Evolutionary conservation across 1,140 invertebrate genomes (phyloP).

Genomic region (Manduca sexta): DNA sequence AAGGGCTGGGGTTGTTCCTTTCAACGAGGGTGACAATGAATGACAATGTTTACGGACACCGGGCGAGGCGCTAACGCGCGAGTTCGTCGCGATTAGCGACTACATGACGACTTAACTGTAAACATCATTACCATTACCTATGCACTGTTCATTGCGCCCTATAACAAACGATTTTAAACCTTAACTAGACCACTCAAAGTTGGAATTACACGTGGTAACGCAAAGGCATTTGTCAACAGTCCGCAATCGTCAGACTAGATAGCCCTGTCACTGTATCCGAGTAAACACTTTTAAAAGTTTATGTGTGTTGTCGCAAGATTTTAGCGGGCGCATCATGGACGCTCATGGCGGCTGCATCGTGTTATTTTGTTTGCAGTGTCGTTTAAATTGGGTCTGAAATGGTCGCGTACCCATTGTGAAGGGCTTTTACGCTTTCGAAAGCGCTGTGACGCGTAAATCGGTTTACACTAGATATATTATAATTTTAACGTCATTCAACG

Average conservation of each 20-base stretch:
- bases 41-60: slow-evolving; percentile 64
- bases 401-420: slow-evolving; percentile 39
- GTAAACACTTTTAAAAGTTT: slow-evolving; percentile 70
- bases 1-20: slow-evolving; percentile 31
- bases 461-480: slow-evolving; percentile 11
- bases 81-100: slow-evolving; percentile 60
- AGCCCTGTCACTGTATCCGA: slow-evolving; percentile 51
- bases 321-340: slow-evolving; percentile 60
- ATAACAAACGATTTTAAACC: slow-evolving; percentile 2
- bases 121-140: slow-evolving; percentile 65
- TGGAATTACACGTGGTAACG: too few relatives aligned
- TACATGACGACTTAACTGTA: slow-evolving; percentile 67
- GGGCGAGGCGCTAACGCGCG: slow-evolving; percentile 67
- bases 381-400: slow-evolving; percentile 52
- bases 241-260: slow-evolving; percentile 56
- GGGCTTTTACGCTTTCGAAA: slow-evolving; percentile 48
- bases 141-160: slow-evolving; percentile 2
- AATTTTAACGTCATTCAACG: slow-evolving; percentile 8
- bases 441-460: slow-evolving; percentile 5
- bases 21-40: slow-evolving; percentile 61
- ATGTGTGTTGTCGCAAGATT: slow-evolving; percentile 61
- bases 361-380: slow-evolving; percentile 40
- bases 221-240: slow-evolving; percentile 44
- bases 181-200: background rate
- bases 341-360: slow-evolving; percentile 31